These are phyloP conservation scores for Coilia nasus DNA, from an alignment of 2,797 vertebrate species.

Conservation along the genomic window DNA sequence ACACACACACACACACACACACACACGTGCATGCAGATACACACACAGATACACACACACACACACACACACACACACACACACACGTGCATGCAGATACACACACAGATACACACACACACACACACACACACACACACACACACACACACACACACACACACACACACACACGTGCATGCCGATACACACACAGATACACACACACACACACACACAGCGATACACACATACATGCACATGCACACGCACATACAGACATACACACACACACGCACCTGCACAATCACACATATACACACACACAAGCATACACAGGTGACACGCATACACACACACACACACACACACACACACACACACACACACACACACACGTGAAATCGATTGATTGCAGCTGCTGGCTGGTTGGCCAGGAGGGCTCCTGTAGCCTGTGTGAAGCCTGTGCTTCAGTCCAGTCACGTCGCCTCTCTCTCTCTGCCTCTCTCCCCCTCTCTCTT, in stretches of 20 bases:
- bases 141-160: not conserved
- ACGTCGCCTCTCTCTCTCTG: too few relatives aligned
- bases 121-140: not conserved
- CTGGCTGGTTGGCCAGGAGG: too few relatives aligned
- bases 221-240: not conserved
- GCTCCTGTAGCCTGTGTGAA: too few relatives aligned
- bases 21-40: not conserved
- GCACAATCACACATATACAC: not conserved
- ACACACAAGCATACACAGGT: not conserved
- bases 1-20: not conserved
- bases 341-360: not conserved
- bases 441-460: too few relatives aligned
- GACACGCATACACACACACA: not conserved
- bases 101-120: too few relatives aligned
- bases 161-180: not conserved
- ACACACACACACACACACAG: too few relatives aligned
- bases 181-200: not conserved
- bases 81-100: too few relatives aligned
- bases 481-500: too few relatives aligned
- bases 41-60: not conserved
- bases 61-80: too few relatives aligned
- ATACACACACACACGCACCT: not conserved
- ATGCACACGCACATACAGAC: not conserved
- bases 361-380: not conserved
- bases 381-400: too few relatives aligned